Evolutionary conservation across 1,140 invertebrate genomes (phyloP), one percentile per base, ranked within the genome.

Genomic region (Daktulosphaira vitifoliae): DNA sequence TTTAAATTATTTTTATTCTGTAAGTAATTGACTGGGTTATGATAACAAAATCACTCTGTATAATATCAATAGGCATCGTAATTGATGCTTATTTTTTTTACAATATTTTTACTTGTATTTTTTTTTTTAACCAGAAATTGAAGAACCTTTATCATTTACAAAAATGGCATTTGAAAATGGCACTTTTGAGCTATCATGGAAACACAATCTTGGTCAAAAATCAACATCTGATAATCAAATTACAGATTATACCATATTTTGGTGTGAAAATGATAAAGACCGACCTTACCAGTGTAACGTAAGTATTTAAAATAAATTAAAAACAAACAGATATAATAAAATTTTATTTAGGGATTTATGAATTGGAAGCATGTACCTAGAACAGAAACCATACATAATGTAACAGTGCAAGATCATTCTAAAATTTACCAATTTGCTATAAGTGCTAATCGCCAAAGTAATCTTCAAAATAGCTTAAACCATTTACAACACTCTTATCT

Each of bases 101-200:
- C n/a, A n/a, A n/a, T n/a, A n/a, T n/a, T n/a, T n/a, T n/a, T n/a
- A n/a, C n/a, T 67, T 62, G 67, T 46, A 9, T 53, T 33, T 16
- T 29, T 18, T 15, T 54, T 65, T 37, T 51, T 68, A 33, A 50
- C 23, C 25, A 62, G 44, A 56, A 50, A 20, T 62, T 9, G 20
- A 29, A 25, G 78, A 81, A 68, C 80, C 85, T 1, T 69, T 75
- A 54, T 77, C 79, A 2, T 81, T 86, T 66, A 84, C 83, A 3
- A 88, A 86, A 72, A 82, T 85, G 15, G 81, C 81, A 59, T 84
- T 82, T 73, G 65, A 53, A 6, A 79, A 81, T 42, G 82, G 83
- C 25, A 75, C 80, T 4, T 88, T 86, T 73, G 82, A 86, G 71
- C 73, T 88, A 16, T 84, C 84, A 26, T 89, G 87, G 87, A 79